Evolutionary conservation across 1,140 invertebrate species (phyloP).

Genomic region (Zaprionus kolodkinae): DNA sequence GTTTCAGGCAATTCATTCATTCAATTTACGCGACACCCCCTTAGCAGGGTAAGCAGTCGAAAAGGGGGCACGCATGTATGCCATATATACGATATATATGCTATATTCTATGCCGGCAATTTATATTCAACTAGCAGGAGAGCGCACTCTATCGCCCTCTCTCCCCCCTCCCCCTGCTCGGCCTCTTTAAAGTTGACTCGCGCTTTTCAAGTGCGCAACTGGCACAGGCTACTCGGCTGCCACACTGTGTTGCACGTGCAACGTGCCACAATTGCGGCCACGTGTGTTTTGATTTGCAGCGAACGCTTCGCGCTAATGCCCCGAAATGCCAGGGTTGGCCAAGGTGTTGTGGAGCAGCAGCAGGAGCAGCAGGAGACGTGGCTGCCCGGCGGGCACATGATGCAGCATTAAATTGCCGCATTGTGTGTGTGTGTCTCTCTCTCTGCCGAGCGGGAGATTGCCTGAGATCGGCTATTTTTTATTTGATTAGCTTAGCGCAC

Average conservation of each 20-base stretch:
- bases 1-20: constrained; percentile 78
- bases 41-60: constrained; percentile 15
- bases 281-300: constrained; percentile 84
- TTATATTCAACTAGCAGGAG: constrained; percentile 34
- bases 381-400: constrained; percentile 78
- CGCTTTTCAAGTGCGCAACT: constrained; percentile 71
- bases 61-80: not conserved
- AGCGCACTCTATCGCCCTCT: not conserved
- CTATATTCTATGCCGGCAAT: constrained; percentile 38
- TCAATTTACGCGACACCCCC: constrained; percentile 80
- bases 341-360: constrained; percentile 39
- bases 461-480: constrained; percentile 58
- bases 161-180: constrained; percentile 8
- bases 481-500: constrained; percentile 81
- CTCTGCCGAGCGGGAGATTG: constrained; percentile 60
- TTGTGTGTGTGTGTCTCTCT: constrained; percentile 58
- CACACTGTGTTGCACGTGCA: constrained; percentile 78
- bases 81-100: not conserved
- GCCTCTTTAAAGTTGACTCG: constrained; percentile 72
- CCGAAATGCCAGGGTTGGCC: constrained; percentile 11
- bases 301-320: constrained; percentile 73
- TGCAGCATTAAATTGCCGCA: constrained; percentile 84
- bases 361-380: constrained; percentile 29
- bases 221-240: constrained; percentile 34
- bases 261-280: constrained; percentile 82